Evolutionary conservation across 2,888 invertebrate species (phyloP), one percentile per base, ranked within the genome.

Genomic region (Choristoneura rosaceana): DNA sequence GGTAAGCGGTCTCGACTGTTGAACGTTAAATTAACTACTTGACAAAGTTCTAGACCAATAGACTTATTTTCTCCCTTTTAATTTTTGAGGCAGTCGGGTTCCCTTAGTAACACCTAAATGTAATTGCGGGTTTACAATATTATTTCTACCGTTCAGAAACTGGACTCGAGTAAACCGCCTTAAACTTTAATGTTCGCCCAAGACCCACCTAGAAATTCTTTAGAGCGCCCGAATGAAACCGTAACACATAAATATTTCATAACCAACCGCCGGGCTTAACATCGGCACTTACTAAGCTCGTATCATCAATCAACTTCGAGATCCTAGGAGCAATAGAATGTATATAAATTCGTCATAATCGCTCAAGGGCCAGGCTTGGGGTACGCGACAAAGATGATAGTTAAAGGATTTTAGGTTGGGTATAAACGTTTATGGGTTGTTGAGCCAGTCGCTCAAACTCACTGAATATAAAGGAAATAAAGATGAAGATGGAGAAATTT

Each of bases 341-440:
- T 80, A 76, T 80, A 80, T 81, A 83, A 82, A 87, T 87, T 83
- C 83, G 81, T 88, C 88, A 86, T 88, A 87, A 90, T 89, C 87
- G 81, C 86, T 89, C 89, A 87, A 78, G 55, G 68, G 78, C 55
- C 52, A 38, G 80, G 80, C 82, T 83, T 80, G 81, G 76, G 76
- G 75, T 76, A 73, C 75, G 75, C 59, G 73, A 73, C 73, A 73
- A 69, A 69, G 73, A 73, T 63, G 73, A 64, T 73, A 73, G 73
- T 69, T 73, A 73, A 73, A 60, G 63, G 69, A 59, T 73, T 68
- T 43, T 58, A 25, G 68, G 41, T 64, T 52, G 47, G 59, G 33
- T 55, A 55, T 71, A 71, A 63, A 61, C 70, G 52, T 65, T 70
- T 52, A 70, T 65, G 38, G 47, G 12, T 38, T 64, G 63, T 55